A percentile compares a stretch with the other conserved stretches of the same genome.
Evolutionary conservation across 2,888 invertebrate genomes (phyloP).

Genomic region (Pseudococcus longispinus): DNA sequence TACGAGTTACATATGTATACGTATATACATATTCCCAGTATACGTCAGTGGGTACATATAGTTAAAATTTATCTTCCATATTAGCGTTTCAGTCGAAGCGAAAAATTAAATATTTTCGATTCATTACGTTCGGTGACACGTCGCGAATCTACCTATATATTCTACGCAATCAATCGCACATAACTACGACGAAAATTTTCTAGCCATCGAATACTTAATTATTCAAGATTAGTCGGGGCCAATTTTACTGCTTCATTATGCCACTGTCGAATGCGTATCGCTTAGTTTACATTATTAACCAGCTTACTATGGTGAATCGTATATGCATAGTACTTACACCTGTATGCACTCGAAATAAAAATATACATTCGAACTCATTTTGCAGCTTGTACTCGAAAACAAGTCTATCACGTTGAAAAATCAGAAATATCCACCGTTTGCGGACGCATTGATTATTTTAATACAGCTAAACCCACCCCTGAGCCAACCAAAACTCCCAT

Average conservation of each 20-base stretch:
- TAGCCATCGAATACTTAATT: not conserved
- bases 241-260: not conserved
- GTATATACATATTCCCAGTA: not conserved
- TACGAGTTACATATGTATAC: not conserved
- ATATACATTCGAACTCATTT: not conserved
- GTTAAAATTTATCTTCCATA: conserved; percentile 11
- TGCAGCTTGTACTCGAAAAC: not conserved
- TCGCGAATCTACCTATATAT: not conserved
- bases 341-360: not conserved
- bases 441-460: not conserved
- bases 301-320: not conserved
- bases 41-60: not conserved
- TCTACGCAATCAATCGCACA: not conserved
- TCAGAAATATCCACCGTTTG: conserved; percentile 1
- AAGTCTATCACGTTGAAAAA: not conserved
- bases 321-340: too few species aligned
- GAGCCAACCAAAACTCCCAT: not conserved
- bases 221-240: not conserved
- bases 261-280: not conserved
- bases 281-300: not conserved
- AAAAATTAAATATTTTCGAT: conserved; percentile 20
- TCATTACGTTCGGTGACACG: not conserved
- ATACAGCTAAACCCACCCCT: not conserved
- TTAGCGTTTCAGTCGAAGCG: not conserved
- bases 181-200: not conserved